Evolutionary conservation across 37 sponge, comb jelly and placozoan species (phyloP).

Genomic region (Mnemiopsis leidyi): DNA sequence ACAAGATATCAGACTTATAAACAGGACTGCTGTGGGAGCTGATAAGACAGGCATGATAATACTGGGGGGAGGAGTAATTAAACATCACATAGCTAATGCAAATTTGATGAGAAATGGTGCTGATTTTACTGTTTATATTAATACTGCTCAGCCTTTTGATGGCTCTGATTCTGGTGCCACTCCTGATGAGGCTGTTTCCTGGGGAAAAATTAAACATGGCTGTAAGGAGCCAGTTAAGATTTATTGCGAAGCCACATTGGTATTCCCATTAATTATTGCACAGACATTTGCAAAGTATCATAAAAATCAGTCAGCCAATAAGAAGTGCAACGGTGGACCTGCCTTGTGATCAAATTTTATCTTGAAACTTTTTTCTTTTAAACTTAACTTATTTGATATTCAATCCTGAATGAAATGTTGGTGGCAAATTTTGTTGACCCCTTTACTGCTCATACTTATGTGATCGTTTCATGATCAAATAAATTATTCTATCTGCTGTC

Average conservation of each 20-base stretch:
- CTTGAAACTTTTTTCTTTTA: too few species aligned
- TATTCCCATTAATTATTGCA: conserved; percentile 92
- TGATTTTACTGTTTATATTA: conserved; percentile 94
- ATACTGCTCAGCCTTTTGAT: conserved; percentile 97
- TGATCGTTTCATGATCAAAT: too few species aligned
- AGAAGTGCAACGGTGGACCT: too few species aligned
- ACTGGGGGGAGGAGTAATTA: conserved; percentile 93
- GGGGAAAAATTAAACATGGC: conserved; percentile 91
- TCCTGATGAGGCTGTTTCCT: conserved; percentile 97
- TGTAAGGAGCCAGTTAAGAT: conserved; percentile 70
- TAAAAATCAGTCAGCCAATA: not conserved
- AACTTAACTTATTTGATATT: too few species aligned
- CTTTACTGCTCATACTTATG: too few species aligned
- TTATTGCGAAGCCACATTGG: conserved; percentile 77
- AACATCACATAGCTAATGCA: conserved; percentile 98
- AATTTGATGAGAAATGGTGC: conserved; percentile 99
- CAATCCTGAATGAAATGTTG: too few species aligned
- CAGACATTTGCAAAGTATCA: conserved; percentile 84
- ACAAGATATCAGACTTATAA: conserved; percentile 87
- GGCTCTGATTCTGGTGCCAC: conserved; percentile 97
- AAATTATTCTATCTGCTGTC: too few species aligned
- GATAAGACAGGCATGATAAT: conserved; percentile 94
- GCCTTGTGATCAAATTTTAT: too few species aligned
- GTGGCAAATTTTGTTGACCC: too few species aligned
- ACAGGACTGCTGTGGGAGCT: conserved; percentile 78